These are phyloP conservation scores for Drosophila hamatofila DNA, from an alignment of 2,888 invertebrate species.

Conservation along the genomic window DNA sequence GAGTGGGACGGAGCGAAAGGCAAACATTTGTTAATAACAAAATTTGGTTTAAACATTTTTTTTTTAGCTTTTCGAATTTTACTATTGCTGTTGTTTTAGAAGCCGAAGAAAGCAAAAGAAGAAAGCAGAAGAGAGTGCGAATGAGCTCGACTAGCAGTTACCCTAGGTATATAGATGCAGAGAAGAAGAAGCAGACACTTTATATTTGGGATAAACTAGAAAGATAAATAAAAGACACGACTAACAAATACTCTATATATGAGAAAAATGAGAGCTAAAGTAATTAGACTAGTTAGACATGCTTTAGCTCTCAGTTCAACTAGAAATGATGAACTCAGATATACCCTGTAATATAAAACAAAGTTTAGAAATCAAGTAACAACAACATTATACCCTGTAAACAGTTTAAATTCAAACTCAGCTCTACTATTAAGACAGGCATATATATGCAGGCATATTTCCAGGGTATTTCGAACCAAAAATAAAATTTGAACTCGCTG, in stretches of 20 bases:
- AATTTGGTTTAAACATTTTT: constrained; percentile 34
- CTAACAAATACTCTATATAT: not conserved
- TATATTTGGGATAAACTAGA: no score
- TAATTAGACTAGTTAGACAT: not conserved
- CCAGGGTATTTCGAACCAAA: constrained; percentile 7
- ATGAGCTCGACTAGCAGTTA: constrained; percentile 3
- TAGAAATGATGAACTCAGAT: not conserved
- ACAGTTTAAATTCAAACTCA: not conserved
- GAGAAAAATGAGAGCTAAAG: not conserved
- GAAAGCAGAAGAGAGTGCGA: constrained; percentile 7
- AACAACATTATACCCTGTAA: not conserved
- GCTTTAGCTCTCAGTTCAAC: no score
- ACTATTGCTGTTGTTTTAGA: constrained; percentile 24
- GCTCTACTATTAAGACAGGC: not conserved
- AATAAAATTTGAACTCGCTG: constrained; percentile 40
- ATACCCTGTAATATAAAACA: not conserved
- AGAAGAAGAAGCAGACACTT: not conserved
- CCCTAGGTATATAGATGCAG: not conserved
- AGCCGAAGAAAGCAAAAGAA: constrained; percentile 33
- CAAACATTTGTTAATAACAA: constrained; percentile 45
- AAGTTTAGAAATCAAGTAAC: not conserved
- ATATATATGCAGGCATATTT: accelerated
- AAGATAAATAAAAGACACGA: not conserved
- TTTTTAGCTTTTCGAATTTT: constrained; percentile 15
- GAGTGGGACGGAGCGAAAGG: constrained; percentile 9